Conservation (phyloP, 2,797 vertebrate species). For the Bradypus variegatus region DNA sequence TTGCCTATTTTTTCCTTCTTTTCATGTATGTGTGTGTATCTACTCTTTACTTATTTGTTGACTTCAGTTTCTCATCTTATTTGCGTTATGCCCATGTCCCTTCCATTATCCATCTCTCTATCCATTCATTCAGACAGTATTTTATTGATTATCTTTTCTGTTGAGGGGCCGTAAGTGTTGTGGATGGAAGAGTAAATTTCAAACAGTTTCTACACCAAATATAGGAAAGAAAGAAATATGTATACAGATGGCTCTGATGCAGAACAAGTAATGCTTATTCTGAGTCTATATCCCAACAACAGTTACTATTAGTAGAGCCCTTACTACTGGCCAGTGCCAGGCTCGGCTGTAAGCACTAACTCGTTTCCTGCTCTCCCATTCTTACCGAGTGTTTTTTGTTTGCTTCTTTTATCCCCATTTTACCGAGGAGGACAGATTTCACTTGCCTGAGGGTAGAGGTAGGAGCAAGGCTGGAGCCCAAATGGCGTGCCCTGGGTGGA, state of each 20-base stretch:
- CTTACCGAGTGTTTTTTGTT: not conserved
- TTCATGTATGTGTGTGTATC: not conserved
- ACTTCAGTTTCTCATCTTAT: not conserved
- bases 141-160: not conserved
- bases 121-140: not conserved
- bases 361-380: not conserved
- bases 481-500: not conserved
- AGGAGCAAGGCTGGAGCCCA: not conserved
- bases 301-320: not conserved
- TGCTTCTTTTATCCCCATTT: not conserved
- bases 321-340: not conserved
- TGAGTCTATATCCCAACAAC: not conserved
- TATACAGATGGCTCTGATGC: not conserved
- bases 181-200: not conserved
- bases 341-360: no score
- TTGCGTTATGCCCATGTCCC: not conserved
- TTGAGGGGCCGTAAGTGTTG: not conserved
- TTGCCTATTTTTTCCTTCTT: not conserved
- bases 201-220: not conserved
- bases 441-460: no score
- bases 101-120: not conserved
- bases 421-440: no score
- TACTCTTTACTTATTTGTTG: not conserved
- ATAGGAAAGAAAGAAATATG: not conserved
- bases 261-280: no score